phyloP scores from a whole-genome alignment of 2,888 invertebrate species.

The Hybos culiciformis region DNA sequence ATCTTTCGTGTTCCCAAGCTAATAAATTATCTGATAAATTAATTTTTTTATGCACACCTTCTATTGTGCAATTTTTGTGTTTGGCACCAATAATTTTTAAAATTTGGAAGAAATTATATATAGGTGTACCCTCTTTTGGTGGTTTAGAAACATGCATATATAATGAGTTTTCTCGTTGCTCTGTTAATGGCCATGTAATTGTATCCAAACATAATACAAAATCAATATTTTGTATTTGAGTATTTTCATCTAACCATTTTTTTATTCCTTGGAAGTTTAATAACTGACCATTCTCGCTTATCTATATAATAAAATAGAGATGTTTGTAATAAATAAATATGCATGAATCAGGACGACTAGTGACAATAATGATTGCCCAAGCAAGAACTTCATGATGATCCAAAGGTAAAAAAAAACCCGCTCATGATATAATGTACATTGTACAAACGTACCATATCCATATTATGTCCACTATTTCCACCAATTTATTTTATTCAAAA shows the following conservation, averaged over 20 bases:
- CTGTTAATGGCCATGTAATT: slow-evolving; percentile 46
- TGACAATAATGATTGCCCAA: too few relatives aligned
- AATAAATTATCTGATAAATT: slow-evolving; percentile 82
- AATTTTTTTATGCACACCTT: slow-evolving; percentile 86
- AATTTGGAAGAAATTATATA: slow-evolving; percentile 51
- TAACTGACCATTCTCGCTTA: slow-evolving; percentile 78
- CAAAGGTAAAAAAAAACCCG: too few relatives aligned
- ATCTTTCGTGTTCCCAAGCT: slow-evolving; percentile 96
- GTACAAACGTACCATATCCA: too few relatives aligned
- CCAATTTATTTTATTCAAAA: too few relatives aligned
- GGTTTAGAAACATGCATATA: slow-evolving; percentile 94
- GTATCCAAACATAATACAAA: slow-evolving; percentile 85
- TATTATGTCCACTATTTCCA: too few relatives aligned
- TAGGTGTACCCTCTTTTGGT: slow-evolving; percentile 70
- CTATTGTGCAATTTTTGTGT: slow-evolving; percentile 39
- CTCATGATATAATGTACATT: too few relatives aligned
- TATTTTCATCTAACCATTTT: slow-evolving; percentile 74
- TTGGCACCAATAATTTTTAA: slow-evolving; percentile 43
- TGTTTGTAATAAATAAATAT: too few relatives aligned
- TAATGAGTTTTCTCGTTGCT: slow-evolving; percentile 33
- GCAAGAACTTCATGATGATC: too few relatives aligned
- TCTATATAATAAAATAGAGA: too few relatives aligned
- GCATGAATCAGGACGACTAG: too few relatives aligned
- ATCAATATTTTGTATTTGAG: slow-evolving; percentile 62
- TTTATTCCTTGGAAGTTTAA: slow-evolving; percentile 90